A percentile compares a stretch with the other conserved stretches of the same genome.
Conservation (phyloP, 2,113 vertebrate species). For the Amia ocellicauda region DNA sequence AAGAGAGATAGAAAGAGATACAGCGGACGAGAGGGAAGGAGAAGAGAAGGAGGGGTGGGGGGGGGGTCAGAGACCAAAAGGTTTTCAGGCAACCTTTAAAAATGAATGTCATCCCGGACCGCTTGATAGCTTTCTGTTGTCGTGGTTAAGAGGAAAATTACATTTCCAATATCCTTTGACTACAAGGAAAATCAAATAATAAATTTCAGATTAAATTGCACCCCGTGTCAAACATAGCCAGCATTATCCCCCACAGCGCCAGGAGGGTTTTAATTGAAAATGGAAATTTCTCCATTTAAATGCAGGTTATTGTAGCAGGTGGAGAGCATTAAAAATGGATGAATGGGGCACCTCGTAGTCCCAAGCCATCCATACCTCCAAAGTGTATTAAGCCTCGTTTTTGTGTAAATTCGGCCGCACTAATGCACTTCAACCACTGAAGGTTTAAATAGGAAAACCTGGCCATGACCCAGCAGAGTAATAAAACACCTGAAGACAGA, state of each 20-base stretch:
- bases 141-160: constrained; percentile 26
- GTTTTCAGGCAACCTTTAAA: constrained; percentile 20
- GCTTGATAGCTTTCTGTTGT: constrained; percentile 27
- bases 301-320: constrained; percentile 57
- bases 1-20: not conserved
- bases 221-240: constrained; percentile 35
- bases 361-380: constrained; percentile 6
- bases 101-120: constrained; percentile 23
- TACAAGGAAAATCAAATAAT: constrained; percentile 18
- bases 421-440: constrained; percentile 33
- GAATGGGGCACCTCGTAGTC: constrained; percentile 42
- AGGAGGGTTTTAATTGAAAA: constrained; percentile 57
- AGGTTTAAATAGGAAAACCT: not conserved
- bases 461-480: too few relatives aligned
- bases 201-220: constrained; percentile 25
- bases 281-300: constrained; percentile 61
- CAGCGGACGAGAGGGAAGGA: not conserved
- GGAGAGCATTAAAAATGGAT: constrained; percentile 63
- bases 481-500: too few relatives aligned
- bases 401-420: constrained; percentile 2
- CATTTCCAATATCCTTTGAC: constrained; percentile 11
- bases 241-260: constrained; percentile 19
- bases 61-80: constrained; percentile 26
- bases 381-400: not conserved
- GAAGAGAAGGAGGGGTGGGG: constrained; percentile 23